These are phyloP conservation scores for Perizoma flavofasciatum DNA, from an alignment of 2,888 invertebrate genomes.

Conservation along the genomic window DNA sequence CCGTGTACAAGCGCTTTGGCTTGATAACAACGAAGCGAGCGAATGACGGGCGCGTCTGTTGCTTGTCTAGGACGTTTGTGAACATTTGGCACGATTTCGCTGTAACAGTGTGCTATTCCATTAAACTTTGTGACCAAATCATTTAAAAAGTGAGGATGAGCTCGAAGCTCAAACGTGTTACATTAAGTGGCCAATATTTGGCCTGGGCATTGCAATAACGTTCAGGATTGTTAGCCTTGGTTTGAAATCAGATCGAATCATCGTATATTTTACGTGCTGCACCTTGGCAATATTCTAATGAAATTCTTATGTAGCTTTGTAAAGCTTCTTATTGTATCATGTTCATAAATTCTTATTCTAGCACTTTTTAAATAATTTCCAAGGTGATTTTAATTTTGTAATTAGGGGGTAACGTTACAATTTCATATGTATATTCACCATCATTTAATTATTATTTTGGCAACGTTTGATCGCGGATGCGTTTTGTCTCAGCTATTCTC, in stretches of 20 bases:
- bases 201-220: conserved; percentile 22
- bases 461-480: conserved; percentile 49
- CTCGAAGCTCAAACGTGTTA: conserved; percentile 19
- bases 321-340: too few species aligned
- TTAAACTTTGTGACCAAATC: conserved; percentile 36
- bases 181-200: conserved; percentile 17
- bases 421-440: too few species aligned
- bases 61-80: conserved; percentile 47
- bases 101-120: conserved; percentile 38
- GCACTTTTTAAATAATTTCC: too few species aligned
- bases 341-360: too few species aligned
- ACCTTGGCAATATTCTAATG: too few species aligned
- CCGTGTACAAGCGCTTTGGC: conserved; percentile 22
- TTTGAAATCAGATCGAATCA: conserved; percentile 12
- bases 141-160: conserved; percentile 27
- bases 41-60: conserved; percentile 49
- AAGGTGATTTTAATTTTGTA: too few species aligned
- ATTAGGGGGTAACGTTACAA: too few species aligned
- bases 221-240: conserved; percentile 22
- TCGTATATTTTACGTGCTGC: too few species aligned
- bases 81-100: conserved; percentile 48
- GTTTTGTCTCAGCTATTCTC: conserved; percentile 65
- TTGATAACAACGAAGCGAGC: conserved; percentile 39
- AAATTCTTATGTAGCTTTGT: too few species aligned
- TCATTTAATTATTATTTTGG: too few species aligned